These are phyloP conservation scores for Saturnia japonica DNA, from an alignment of 2,888 invertebrate species.

Conservation along the genomic window DNA sequence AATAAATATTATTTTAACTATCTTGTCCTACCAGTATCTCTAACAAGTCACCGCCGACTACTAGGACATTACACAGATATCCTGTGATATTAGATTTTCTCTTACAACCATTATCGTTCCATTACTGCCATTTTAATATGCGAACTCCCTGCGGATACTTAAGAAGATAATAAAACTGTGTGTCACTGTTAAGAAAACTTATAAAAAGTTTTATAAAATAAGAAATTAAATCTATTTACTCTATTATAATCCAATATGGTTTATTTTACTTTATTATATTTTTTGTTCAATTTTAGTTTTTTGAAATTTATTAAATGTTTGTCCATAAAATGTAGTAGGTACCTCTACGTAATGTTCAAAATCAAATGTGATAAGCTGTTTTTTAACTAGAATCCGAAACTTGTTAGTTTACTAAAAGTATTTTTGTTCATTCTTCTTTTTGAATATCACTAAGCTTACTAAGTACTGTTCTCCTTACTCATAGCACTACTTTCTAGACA, in stretches of 20 bases:
- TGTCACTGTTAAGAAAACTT: background rate
- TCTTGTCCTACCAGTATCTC: slow-evolving; percentile 8
- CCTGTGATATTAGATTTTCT: slow-evolving; percentile 26
- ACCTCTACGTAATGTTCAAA: too few relatives aligned
- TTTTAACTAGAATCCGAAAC: background rate
- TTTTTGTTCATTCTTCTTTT: background rate
- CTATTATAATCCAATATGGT: background rate
- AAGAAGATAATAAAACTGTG: background rate
- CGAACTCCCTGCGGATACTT: slow-evolving; percentile 22
- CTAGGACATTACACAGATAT: slow-evolving; percentile 14
- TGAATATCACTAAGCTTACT: background rate
- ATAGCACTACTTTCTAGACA: background rate
- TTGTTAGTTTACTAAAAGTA: background rate
- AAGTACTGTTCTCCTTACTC: background rate
- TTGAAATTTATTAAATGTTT: background rate
- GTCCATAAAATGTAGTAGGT: background rate
- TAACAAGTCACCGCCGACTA: slow-evolving; percentile 10
- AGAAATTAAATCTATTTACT: background rate
- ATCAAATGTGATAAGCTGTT: background rate
- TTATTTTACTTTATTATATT: too few relatives aligned
- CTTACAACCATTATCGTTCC: slow-evolving; percentile 15
- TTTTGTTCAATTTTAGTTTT: background rate
- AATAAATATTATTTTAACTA: slow-evolving; percentile 13
- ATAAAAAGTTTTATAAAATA: background rate
- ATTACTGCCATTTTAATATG: slow-evolving; percentile 28